Conservation (phyloP, 2,113 vertebrate species). For the Montifringilla adamsi region DNA sequence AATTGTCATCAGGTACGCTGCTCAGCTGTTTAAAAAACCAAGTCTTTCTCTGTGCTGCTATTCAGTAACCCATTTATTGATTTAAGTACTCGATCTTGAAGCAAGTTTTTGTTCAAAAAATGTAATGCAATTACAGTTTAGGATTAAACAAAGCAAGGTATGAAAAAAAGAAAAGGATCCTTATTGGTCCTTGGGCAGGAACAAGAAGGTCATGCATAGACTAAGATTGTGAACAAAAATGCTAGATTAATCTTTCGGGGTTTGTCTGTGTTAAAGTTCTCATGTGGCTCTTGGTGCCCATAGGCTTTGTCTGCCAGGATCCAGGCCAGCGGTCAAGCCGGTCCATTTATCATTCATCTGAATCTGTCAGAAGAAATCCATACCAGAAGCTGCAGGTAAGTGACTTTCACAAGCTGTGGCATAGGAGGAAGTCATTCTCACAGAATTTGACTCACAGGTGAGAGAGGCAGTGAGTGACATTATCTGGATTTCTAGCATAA, state of each 20-base stretch:
- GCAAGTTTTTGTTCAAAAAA: neutral
- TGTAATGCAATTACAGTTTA: neutral
- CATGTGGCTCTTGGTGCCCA: neutral
- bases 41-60: neutral
- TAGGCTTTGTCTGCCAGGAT: slow-evolving; percentile 93
- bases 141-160: neutral
- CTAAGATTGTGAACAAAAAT: neutral
- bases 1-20: neutral
- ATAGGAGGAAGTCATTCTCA: neutral
- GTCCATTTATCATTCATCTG: slow-evolving; percentile 70
- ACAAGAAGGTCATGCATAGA: neutral
- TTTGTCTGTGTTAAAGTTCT: neutral
- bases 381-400: slow-evolving; percentile 84
- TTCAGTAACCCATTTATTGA: neutral
- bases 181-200: neutral
- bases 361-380: slow-evolving; percentile 73
- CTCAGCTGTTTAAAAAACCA: neutral
- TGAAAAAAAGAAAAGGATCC: neutral
- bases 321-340: slow-evolving; percentile 77
- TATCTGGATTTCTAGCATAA: neutral
- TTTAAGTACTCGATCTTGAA: neutral
- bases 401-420: neutral
- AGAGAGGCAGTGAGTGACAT: neutral
- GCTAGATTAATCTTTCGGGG: neutral
- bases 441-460: neutral